Base-by-base conservation (phyloP, 2,113 vertebrate species). In the Chloebia gouldiae region DNA sequence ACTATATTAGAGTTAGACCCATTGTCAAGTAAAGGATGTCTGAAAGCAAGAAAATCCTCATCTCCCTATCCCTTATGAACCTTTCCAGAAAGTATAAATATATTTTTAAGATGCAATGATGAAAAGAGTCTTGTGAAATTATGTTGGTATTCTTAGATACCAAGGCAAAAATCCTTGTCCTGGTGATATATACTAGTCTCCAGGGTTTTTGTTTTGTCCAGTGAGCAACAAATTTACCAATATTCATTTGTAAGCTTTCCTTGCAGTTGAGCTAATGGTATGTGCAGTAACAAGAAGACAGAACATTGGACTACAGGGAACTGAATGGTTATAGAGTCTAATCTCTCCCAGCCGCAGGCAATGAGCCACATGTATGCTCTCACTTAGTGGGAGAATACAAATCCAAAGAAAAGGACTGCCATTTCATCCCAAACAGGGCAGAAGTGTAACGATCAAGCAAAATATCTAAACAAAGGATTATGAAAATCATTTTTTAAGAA, bases 251-350 rank as follows among this genome's bases (percentile, higher is more conserved):
- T 82, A 92, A 95, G 35, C 59, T 71, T 94, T 49, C 57, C n/a
- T 71, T 85, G 47, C 60, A 59, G 37, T 57, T 73, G 50, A 91
- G 40, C 6, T 92, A 92, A 89, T 68, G 44, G 35, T 71, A 51
- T 13, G 40, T 68, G 69, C 70, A 79, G 66, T 60, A 69, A 40
- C 45, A 80, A 76, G 79, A 90, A 93, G 31, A 77, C 13, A 83
- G 89, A 88, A 83, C 60, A 69, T 47, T 82, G 64, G 45, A 77
- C 89, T 78, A 42, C 11, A 35, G 81, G 86, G 72, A 73, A 83
- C n/a, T 54, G 23, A 8, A 33, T 77, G n/a, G 42, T 39, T 68
- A 47, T 60, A 18, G 50, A 77, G 21, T 73, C 64, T 37, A 39
- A 7, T 70, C 14, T 80, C 39, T 27, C 56, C 25, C 15, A 88